Percentiles rank a stretch among this genome's conserved stretches.
Conservation (phyloP, 1,140 invertebrate species). For the Ceratina calcarata region DNA sequence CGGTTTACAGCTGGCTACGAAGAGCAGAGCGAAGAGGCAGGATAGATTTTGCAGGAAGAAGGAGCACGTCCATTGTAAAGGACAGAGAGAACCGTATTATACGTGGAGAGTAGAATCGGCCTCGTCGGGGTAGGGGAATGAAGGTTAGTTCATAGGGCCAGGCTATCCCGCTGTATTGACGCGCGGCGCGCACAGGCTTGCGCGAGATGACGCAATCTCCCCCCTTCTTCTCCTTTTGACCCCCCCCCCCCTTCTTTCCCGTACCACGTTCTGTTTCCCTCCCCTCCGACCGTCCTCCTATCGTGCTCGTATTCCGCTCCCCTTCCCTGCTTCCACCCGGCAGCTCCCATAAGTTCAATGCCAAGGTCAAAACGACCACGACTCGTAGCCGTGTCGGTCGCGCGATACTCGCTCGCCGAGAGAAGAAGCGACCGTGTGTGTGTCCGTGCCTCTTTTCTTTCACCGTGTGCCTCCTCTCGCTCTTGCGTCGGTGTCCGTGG, state of each 20-base stretch:
- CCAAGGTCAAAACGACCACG: constrained; percentile 76
- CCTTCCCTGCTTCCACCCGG: constrained; percentile 44
- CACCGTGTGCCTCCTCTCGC: background rate
- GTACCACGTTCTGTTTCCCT: constrained; percentile 36
- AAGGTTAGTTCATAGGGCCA: constrained; percentile 66
- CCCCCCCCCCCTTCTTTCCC: constrained; percentile 5
- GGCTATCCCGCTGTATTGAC: constrained; percentile 72
- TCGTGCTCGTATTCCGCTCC: constrained; percentile 23
- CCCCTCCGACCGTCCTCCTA: constrained; percentile 25
- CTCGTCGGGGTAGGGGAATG: background rate
- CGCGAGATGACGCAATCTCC: constrained; percentile 76
- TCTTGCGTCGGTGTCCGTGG: constrained; percentile 4
- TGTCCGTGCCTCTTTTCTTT: constrained; percentile 10
- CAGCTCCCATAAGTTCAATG: constrained; percentile 76
- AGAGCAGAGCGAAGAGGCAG: background rate
- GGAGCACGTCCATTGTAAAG: constrained; percentile 3
- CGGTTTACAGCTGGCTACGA: background rate
- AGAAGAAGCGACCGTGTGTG: constrained; percentile 49
- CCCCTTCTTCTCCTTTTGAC: constrained; percentile 44
- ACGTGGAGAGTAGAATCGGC: background rate
- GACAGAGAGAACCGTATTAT: constrained; percentile 1
- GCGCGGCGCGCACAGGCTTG: constrained; percentile 73
- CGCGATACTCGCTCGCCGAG: constrained; percentile 64
- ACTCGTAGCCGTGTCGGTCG: constrained; percentile 69
- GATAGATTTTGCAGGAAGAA: constrained; percentile 27